Percentiles rank a stretch among this genome's conserved stretches.
Evolutionary conservation across 2,888 invertebrate species (phyloP).

Genomic region (Odontomyia ornata): DNA sequence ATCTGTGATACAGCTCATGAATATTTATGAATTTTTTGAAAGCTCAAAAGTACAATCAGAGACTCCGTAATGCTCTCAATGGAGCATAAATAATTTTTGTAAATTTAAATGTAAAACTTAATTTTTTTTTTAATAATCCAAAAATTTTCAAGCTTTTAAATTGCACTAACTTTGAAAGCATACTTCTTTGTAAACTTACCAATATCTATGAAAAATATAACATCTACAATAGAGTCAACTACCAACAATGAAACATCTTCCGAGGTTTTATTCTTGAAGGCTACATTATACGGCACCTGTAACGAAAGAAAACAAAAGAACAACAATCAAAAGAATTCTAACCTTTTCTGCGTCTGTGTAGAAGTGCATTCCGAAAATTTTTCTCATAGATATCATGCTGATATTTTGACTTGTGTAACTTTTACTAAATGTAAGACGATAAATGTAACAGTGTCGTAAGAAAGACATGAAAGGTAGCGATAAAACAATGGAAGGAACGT

Average conservation of each 20-base stretch:
- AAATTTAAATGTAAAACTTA: no score
- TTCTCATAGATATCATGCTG: background rate
- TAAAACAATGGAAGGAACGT: conserved; percentile 4
- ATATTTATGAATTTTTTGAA: no score
- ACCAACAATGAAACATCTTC: conserved; percentile 94
- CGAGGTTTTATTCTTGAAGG: conserved; percentile 99
- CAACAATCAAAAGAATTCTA: background rate
- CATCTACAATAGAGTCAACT: conserved; percentile 98
- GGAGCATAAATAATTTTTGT: no score
- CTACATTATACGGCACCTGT: conserved; percentile 98
- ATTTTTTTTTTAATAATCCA: no score
- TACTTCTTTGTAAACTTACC: conserved; percentile 59
- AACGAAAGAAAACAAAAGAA: conserved; percentile 57
- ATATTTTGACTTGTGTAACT: background rate
- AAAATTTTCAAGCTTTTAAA: no score
- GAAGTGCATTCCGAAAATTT: background rate
- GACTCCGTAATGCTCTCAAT: no score
- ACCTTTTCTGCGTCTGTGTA: no score
- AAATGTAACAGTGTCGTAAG: background rate
- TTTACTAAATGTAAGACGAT: background rate
- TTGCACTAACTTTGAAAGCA: no score
- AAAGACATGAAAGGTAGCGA: background rate
- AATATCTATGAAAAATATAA: conserved; percentile 99
- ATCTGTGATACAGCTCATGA: no score
- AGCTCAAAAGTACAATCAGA: no score